Percentiles rank a stretch among this genome's conserved stretches.
These are phyloP conservation scores for Odontomyia ornata DNA, from an alignment of 2,888 invertebrate genomes.

Conservation along the genomic window DNA sequence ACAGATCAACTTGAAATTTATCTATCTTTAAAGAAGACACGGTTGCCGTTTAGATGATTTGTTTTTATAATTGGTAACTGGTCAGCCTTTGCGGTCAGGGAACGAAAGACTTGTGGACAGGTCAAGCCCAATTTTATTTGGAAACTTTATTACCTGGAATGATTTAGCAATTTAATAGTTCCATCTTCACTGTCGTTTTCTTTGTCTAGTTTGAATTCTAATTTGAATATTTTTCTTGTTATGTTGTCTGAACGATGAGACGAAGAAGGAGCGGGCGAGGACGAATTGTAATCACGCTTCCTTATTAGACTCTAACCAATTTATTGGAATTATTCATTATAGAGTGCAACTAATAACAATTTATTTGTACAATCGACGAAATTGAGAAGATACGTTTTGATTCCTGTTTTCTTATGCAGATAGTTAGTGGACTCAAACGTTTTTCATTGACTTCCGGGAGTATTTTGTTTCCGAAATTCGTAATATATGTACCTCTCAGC, in stretches of 20 bases:
- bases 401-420: no score
- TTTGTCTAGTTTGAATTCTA: neutral
- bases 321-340: slow-evolving; percentile 18
- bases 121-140: slow-evolving; percentile 2
- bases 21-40: slow-evolving; percentile 5
- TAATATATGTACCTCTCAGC: no score
- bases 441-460: no score
- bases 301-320: slow-evolving; percentile 15
- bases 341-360: slow-evolving; percentile 37
- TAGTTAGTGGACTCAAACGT: no score
- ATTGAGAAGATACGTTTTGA: neutral
- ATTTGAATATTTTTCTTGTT: slow-evolving; percentile 25
- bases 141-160: slow-evolving; percentile 36
- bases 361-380: slow-evolving; percentile 18
- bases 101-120: slow-evolving; percentile 26
- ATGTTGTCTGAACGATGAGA: neutral
- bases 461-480: no score
- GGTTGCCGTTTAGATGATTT: slow-evolving; percentile 24
- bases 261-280: neutral
- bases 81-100: neutral
- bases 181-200: neutral
- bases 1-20: slow-evolving; percentile 26
- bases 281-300: slow-evolving; percentile 2
- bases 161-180: neutral
- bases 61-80: slow-evolving; percentile 32